Percentiles rank a stretch among this genome's conserved stretches.
Evolutionary conservation across 2,113 vertebrate species (phyloP).

Genomic region (Pelmatolapia mariae): DNA sequence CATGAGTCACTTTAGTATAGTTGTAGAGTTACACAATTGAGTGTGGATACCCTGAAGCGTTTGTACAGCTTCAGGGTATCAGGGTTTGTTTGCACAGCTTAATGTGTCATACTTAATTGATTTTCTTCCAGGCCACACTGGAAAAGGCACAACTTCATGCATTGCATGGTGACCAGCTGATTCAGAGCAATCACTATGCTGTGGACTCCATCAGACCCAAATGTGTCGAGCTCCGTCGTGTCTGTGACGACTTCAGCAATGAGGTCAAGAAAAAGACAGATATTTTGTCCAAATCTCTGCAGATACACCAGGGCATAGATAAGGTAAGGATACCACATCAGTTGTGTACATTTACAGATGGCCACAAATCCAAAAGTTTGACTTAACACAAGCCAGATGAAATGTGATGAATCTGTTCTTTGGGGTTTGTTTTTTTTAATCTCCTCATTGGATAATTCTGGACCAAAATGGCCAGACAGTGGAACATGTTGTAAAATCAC

Average conservation of each 20-base stretch:
- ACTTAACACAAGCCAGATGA: not conserved
- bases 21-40: not conserved
- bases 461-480: not conserved
- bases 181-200: slow-evolving; percentile 91
- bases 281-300: slow-evolving; percentile 83
- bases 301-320: slow-evolving; percentile 83
- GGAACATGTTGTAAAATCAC: not conserved
- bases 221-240: slow-evolving; percentile 86
- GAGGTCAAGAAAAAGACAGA: slow-evolving; percentile 86
- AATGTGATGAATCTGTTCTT: not conserved
- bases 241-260: slow-evolving; percentile 90
- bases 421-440: fast-evolving
- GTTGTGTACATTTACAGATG: not conserved
- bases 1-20: not conserved
- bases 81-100: not conserved
- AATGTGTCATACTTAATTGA: not conserved
- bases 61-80: no score
- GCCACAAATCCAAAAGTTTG: not conserved
- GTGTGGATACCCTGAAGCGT: not conserved
- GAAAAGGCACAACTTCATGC: slow-evolving; percentile 88
- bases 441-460: not conserved
- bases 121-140: slow-evolving; percentile 72
- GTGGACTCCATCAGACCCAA: slow-evolving; percentile 89
- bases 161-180: slow-evolving; percentile 86
- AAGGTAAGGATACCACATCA: slow-evolving; percentile 68